phyloP scores from a whole-genome alignment of 2,888 invertebrate genomes.

The Oconnorella tubifera region DNA sequence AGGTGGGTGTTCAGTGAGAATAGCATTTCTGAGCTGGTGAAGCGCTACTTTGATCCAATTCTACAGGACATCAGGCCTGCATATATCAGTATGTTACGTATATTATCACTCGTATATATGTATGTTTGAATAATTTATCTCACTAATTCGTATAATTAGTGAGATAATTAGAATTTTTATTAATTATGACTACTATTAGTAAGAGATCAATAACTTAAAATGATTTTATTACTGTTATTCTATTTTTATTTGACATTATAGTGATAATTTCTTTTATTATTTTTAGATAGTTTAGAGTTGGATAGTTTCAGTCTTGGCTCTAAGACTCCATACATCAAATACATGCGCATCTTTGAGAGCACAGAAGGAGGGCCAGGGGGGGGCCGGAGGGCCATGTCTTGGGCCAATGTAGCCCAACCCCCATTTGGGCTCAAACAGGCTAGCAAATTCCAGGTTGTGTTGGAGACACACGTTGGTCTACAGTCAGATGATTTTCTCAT shows the following conservation, averaged over 20 bases:
- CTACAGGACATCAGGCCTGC: constrained; percentile 59
- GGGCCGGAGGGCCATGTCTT: constrained; percentile 45
- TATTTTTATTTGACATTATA: too few species aligned
- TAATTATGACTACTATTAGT: too few species aligned
- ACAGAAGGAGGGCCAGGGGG: constrained; percentile 49
- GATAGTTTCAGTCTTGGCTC: constrained; percentile 59
- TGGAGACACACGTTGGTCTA: constrained; percentile 59
- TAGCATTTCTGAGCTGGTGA: constrained; percentile 59
- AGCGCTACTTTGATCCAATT: constrained; percentile 59
- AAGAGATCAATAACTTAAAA: too few species aligned
- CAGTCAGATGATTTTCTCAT: constrained; percentile 61
- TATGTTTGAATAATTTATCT: too few species aligned
- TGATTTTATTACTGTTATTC: too few species aligned
- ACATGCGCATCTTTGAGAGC: constrained; percentile 55
- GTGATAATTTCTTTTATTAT: too few species aligned
- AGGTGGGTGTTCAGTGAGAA: constrained; percentile 57
- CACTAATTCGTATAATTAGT: too few species aligned
- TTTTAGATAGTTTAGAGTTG: constrained; percentile 57
- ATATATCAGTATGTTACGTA: constrained; percentile 59
- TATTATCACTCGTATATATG: too few species aligned
- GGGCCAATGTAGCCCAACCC: constrained; percentile 45
- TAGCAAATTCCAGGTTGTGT: constrained; percentile 55
- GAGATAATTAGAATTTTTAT: too few species aligned
- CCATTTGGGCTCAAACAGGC: constrained; percentile 52
- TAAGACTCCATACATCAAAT: constrained; percentile 54